phyloP scores from a whole-genome alignment of 1,140 invertebrate species.

The Nomia melanderi region DNA sequence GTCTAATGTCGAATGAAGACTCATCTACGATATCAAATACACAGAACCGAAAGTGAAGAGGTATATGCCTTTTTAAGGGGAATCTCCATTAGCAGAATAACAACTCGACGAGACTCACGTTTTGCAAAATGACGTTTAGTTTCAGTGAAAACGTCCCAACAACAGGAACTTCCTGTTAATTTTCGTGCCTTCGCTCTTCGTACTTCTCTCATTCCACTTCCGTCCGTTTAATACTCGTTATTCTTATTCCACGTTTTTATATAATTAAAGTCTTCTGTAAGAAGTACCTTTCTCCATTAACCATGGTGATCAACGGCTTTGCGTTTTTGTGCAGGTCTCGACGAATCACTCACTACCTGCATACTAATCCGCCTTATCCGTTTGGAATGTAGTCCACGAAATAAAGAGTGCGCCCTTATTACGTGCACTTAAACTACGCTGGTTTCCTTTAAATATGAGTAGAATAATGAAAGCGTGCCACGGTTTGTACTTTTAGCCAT shows the following conservation, averaged over 20 bases:
- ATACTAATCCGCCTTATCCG: neutral
- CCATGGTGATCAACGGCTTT: neutral
- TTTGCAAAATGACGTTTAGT: neutral
- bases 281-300: neutral
- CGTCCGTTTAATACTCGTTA: neutral
- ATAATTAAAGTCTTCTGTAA: neutral
- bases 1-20: too few relatives aligned
- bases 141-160: neutral
- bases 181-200: neutral
- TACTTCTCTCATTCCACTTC: neutral
- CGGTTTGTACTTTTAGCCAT: too few relatives aligned
- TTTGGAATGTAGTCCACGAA: neutral
- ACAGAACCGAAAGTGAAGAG: too few relatives aligned
- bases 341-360: neutral
- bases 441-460: too few relatives aligned
- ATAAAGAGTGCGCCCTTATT: too few relatives aligned
- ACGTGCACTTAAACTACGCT: too few relatives aligned
- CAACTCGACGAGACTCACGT: neutral
- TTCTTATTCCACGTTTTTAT: constrained; percentile 2
- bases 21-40: too few relatives aligned
- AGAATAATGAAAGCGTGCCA: too few relatives aligned
- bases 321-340: neutral
- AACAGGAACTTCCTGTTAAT: neutral
- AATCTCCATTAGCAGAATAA: neutral
- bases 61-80: too few relatives aligned